These are phyloP conservation scores for Ophiodon elongatus DNA, from an alignment of 2,113 vertebrate genomes.

Conservation along the genomic window DNA sequence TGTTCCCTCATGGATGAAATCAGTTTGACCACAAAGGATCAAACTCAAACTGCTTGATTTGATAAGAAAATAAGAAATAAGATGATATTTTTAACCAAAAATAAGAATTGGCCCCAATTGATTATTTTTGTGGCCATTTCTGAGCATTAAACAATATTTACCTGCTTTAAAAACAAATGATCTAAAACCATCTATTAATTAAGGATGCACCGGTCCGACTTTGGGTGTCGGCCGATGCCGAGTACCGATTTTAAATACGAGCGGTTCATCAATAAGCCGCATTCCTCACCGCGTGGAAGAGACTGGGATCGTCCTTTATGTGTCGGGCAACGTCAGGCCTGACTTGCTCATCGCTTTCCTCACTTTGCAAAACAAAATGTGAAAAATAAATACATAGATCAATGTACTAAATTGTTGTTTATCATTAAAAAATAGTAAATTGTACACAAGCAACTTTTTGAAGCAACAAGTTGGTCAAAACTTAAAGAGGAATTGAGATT, in stretches of 20 bases:
- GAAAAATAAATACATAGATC: neutral
- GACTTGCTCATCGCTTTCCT: neutral
- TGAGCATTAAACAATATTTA: neutral
- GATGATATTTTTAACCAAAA: too few species aligned
- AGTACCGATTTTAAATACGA: neutral
- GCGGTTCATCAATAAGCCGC: neutral
- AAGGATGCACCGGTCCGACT: neutral
- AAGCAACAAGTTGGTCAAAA: too few species aligned
- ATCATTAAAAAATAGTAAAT: too few species aligned
- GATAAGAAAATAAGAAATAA: too few species aligned
- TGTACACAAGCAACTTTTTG: too few species aligned
- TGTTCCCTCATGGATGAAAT: conserved; percentile 19
- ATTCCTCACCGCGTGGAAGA: neutral
- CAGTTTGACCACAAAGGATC: neutral
- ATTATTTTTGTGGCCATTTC: neutral
- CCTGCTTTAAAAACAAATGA: neutral
- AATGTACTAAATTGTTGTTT: too few species aligned
- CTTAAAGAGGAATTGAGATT: neutral
- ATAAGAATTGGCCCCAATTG: too few species aligned
- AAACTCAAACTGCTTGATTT: conserved; percentile 4
- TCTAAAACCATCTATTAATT: neutral
- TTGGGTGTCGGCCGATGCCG: neutral
- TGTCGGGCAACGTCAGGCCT: too few species aligned
- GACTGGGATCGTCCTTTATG: neutral
- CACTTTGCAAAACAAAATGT: neutral